Evolutionary conservation across 2,113 vertebrate genomes (phyloP).

Genomic region (Cranoglanis bouderius): DNA sequence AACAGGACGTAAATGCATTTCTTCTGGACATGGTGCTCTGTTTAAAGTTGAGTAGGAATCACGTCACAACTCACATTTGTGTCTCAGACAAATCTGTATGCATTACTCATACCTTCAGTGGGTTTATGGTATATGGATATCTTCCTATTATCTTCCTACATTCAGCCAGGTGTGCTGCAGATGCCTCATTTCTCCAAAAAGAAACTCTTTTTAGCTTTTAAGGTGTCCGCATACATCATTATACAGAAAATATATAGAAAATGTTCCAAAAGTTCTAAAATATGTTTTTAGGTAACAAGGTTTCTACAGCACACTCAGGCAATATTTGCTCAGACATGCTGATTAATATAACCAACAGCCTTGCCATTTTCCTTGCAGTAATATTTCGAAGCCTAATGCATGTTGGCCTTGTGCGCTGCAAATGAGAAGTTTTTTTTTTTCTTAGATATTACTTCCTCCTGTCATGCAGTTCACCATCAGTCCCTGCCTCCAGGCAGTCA

Average conservation of each 20-base stretch:
- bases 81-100: too few relatives aligned
- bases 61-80: not conserved
- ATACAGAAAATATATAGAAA: not conserved
- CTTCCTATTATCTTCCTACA: not conserved
- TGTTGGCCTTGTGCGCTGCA: not conserved
- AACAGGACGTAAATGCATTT: not conserved
- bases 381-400: not conserved
- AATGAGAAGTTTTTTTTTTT: not conserved
- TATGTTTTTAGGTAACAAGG: not conserved
- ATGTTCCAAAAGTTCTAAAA: not conserved
- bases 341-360: not conserved
- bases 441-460: too few relatives aligned
- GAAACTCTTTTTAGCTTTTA: not conserved
- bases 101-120: not conserved
- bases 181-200: not conserved
- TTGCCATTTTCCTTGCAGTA: not conserved
- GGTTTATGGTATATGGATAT: not conserved
- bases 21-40: conserved; percentile 11
- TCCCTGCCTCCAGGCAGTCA: not conserved
- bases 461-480: not conserved
- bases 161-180: not conserved
- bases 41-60: not conserved
- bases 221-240: not conserved
- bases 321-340: too few relatives aligned
- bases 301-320: not conserved